These are phyloP conservation scores for Dorcus hopei DNA, from an alignment of 2,888 invertebrate species.

Conservation along the genomic window DNA sequence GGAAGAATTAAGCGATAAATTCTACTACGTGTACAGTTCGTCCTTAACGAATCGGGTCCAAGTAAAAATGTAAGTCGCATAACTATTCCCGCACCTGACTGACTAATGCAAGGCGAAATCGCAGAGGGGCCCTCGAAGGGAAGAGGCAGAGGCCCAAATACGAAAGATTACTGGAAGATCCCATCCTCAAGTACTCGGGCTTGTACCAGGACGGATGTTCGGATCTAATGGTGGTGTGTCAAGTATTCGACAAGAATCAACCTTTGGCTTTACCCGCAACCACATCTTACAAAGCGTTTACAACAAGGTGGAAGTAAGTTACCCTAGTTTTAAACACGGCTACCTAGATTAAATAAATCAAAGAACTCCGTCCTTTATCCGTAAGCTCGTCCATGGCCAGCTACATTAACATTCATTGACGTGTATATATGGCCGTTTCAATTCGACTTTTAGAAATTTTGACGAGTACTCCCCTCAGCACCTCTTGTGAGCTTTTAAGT, in stretches of 20 bases:
- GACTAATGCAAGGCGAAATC: constrained; percentile 19
- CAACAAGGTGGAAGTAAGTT: constrained; percentile 86
- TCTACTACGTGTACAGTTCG: constrained; percentile 87
- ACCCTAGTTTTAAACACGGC: too few relatives aligned
- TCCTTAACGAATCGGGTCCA: constrained; percentile 83
- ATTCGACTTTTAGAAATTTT: too few relatives aligned
- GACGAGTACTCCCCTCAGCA: too few relatives aligned
- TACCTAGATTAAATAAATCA: too few relatives aligned
- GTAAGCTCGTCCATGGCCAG: too few relatives aligned
- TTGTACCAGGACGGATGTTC: constrained; percentile 80
- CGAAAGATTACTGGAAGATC: constrained; percentile 81
- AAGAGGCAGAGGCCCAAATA: constrained; percentile 82
- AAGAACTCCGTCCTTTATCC: too few relatives aligned
- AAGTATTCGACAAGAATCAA: constrained; percentile 77
- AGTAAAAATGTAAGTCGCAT: constrained; percentile 81
- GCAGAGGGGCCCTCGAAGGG: constrained; percentile 90
- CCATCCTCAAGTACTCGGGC: constrained; percentile 88
- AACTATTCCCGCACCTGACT: neutral
- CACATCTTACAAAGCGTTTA: constrained; percentile 90
- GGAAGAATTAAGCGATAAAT: constrained; percentile 76
- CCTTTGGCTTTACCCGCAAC: constrained; percentile 82
- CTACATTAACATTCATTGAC: too few relatives aligned
- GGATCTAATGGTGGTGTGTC: constrained; percentile 84
- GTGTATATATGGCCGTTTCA: too few relatives aligned
- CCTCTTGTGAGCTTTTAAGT: too few relatives aligned